Evolutionary conservation across 2,113 vertebrate genomes (phyloP).

Genomic region (Phaethornis superciliosus): DNA sequence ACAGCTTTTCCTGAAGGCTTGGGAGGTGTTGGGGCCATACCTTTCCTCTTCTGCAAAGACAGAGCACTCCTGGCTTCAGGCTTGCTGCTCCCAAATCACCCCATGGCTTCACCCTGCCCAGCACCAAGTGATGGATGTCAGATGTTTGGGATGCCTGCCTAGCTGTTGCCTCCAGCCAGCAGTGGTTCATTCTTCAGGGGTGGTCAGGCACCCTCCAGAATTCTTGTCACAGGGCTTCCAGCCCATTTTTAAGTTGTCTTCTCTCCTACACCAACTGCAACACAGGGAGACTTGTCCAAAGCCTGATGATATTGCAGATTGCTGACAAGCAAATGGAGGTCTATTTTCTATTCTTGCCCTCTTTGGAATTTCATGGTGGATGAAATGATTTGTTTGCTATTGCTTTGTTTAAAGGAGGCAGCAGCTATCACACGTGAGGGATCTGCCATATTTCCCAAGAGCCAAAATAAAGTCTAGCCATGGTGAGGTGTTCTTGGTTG

Average conservation of each 20-base stretch:
- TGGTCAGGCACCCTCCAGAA: rapidly evolving
- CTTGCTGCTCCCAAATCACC: background rate
- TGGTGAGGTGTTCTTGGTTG: background rate
- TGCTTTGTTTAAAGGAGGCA: background rate
- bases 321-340: constrained; percentile 3
- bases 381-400: background rate
- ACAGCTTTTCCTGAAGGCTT: background rate
- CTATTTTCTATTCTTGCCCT: background rate
- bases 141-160: background rate
- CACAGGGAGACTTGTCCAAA: background rate
- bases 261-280: background rate
- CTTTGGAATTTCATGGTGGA: background rate
- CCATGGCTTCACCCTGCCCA: background rate
- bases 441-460: background rate
- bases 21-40: rapidly evolving
- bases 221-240: background rate
- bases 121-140: rapidly evolving
- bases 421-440: background rate
- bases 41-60: rapidly evolving
- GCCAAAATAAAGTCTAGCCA: background rate
- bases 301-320: background rate
- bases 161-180: background rate
- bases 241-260: background rate
- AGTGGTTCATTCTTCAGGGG: background rate
- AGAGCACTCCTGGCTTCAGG: background rate